Evolutionary conservation across 2,113 vertebrate species (phyloP), one percentile per base, ranked within the genome.

Genomic region (Jacana jacana): DNA sequence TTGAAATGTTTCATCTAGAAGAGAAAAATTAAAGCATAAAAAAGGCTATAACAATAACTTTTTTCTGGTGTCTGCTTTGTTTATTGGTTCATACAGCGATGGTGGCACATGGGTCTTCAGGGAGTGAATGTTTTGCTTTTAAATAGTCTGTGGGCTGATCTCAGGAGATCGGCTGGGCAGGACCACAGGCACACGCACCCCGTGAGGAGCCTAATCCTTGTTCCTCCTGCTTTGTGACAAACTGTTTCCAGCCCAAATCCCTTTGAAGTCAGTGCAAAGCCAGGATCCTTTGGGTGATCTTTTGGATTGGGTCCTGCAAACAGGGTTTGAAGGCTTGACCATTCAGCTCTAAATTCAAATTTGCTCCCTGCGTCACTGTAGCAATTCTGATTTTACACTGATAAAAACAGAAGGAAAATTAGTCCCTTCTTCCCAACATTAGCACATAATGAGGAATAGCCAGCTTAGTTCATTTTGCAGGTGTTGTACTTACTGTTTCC

Each of bases 121-220:
- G 75, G 72, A 89, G 75, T n/a, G 20, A 84, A 35, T 25, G n/a
- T 35, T 95, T 93, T 93, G 51, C 58, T 96, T 95, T 84, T 49
- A 42, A 54, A 3, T 15, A 24, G 7, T 61, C 78, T 79, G 70
- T 58, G 19, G 83, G 83, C 33, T 88, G 83, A 75, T 78, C 55
- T 54, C 82, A 86, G 91, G 27, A 31, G 35, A 51, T 64, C 10
- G 51, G 44, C 39, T 54, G 52, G 68, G 61, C 81, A 85, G 58
- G 33, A 35, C 66, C 72, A 69, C 23, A 58, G 17, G 81, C 31
- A 33, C 2, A 3, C 58, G 13, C n/a, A 28, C 46, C 4, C 2
- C 4, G 42, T 30, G 51, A 82, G 35, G 37, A 2, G 0, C 30
- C 61, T 20, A 6, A 58, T 60, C 60, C 33, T 40, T 37, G 4